Base-by-base conservation (phyloP, 2,113 vertebrate species). In the Elgaria multicarinata region DNA sequence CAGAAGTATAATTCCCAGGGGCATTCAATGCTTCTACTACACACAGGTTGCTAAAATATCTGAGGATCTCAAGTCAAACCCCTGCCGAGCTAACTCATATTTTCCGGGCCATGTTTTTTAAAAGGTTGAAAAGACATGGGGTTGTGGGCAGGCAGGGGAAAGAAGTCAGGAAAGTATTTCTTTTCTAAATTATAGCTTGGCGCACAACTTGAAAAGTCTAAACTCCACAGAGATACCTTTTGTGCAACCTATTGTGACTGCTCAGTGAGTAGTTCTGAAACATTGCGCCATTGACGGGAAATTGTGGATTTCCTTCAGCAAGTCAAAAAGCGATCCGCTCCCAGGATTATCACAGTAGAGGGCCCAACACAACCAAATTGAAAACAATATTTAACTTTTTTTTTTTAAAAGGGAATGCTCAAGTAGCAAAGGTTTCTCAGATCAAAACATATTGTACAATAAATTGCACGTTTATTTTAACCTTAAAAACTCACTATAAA, bases 221-320 rank as follows among this genome's bases (percentile, higher is more conserved):
- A 86, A 93, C 16, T 53, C 79, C 92, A 39, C 62, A 86, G 82
- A 90, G 71, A 72, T 1, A 1, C 76, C 53, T 44, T 87, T 92
- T 87, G 53, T 36, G 64, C 69, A 46, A 90, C 55, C 44, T 86
- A 72, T 64, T 89, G 81, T 69, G 58, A 90, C 85, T 93, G 76
- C 83, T 80, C 66, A 53, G 20, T 50, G 72, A 91, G 55, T 77
- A 33, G 78, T 83, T 72, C 67, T 87, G 33, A 87, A 93, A 88
- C 42, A 89, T 66, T 82, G 78, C 31, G 55, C 44, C 24, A 18
- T 84, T 89, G 87, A 62, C 89, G 92, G 62, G 91, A 67, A 88
- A 50, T 42, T 83, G 81, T 0, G 1, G 58, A 3, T 80, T 87
- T 91, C 18, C 87, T 31, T 3, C 24, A 90, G 33, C 78, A 42